phyloP scores from a whole-genome alignment of 2,888 invertebrate genomes.

The Lacanobia wlatinum region DNA sequence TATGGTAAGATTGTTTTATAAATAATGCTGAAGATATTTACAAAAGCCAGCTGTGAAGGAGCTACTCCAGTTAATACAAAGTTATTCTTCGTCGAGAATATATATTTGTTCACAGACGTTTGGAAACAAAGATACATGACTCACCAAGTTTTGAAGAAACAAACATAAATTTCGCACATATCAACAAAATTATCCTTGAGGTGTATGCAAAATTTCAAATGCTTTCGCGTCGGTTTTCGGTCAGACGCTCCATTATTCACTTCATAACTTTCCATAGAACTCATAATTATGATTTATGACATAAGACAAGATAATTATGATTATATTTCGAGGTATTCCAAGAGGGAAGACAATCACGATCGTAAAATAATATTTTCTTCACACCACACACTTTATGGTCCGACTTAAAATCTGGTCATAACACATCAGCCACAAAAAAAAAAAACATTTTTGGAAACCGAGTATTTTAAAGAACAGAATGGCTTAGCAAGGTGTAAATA shows the following conservation, averaged over 20 bases:
- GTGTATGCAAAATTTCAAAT: neutral
- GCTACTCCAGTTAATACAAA: slow-evolving; percentile 17
- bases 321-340: neutral
- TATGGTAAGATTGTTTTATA: too few relatives aligned
- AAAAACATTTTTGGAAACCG: neutral
- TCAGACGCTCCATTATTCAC: neutral
- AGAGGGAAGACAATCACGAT: neutral
- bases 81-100: slow-evolving; percentile 14
- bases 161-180: slow-evolving; percentile 6
- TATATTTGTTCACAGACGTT: slow-evolving; percentile 22
- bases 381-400: neutral
- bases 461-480: neutral
- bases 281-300: neutral
- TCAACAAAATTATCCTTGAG: neutral
- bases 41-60: slow-evolving; percentile 6
- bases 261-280: slow-evolving; percentile 1
- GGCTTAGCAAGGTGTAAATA: neutral
- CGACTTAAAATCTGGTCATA: too few relatives aligned
- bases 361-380: neutral
- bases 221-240: neutral
- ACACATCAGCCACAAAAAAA: too few relatives aligned
- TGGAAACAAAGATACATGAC: slow-evolving; percentile 30
- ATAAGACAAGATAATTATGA: neutral
- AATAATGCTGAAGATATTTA: neutral
- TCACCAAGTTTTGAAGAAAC: slow-evolving; percentile 14